Evolutionary conservation across 2,113 vertebrate genomes (phyloP).

Genomic region (Sialia sialis): DNA sequence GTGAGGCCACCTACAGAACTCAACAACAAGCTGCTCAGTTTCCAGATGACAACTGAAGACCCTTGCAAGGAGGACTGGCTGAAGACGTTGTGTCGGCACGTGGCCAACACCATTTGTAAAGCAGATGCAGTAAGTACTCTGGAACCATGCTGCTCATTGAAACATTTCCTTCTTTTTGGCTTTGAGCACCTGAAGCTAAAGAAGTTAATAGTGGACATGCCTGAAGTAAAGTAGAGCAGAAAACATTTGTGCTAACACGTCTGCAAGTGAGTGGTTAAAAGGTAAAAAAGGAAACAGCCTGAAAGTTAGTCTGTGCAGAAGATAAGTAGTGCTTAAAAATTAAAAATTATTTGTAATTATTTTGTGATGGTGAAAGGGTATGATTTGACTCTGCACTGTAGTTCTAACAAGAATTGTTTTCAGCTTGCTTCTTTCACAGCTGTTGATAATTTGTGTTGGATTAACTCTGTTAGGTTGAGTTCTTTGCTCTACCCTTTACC

Average conservation of each 20-base stretch:
- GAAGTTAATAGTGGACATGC: not conserved
- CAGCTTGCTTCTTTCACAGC: not conserved
- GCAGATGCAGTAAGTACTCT: constrained; percentile 88
- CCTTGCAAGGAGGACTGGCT: constrained; percentile 87
- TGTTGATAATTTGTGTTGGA: not conserved
- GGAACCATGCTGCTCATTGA: not conserved
- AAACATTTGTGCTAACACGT: not conserved
- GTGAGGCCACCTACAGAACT: constrained; percentile 94
- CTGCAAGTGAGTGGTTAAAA: not conserved
- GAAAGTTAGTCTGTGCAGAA: not conserved
- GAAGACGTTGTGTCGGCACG: constrained; percentile 87
- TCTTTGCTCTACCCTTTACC: not conserved
- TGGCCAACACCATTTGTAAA: constrained; percentile 97
- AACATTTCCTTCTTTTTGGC: not conserved
- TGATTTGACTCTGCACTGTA: not conserved
- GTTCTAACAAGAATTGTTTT: not conserved
- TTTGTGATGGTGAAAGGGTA: not conserved
- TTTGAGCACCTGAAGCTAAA: not conserved
- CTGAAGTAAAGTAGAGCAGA: not conserved
- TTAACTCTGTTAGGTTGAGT: not conserved
- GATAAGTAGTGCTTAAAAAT: not conserved
- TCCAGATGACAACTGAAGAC: constrained; percentile 90
- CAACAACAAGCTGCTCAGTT: constrained; percentile 93
- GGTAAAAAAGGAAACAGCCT: not conserved
- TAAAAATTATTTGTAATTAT: not conserved